Conservation (phyloP, 2,113 vertebrate genomes). For the Formicarius rufipectus region DNA sequence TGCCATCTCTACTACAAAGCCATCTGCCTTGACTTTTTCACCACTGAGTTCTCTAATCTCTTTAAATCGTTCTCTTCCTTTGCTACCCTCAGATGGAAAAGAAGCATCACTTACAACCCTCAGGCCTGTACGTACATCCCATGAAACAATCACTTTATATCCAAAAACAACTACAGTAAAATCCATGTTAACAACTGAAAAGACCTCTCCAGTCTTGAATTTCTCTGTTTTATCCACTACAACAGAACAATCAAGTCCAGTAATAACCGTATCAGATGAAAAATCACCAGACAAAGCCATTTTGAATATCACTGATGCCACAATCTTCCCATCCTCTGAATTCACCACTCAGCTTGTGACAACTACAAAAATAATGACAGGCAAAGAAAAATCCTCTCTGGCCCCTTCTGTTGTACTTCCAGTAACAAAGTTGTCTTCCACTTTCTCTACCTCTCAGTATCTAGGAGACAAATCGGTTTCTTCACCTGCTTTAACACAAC, state of each 20-base stretch:
- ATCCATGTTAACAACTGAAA: not conserved
- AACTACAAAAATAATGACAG: not conserved
- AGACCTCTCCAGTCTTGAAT: not conserved
- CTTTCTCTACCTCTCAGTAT: not conserved
- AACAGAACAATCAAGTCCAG: not conserved
- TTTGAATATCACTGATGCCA: conserved; percentile 8
- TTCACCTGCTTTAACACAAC: not conserved
- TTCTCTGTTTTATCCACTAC: not conserved
- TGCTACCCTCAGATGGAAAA: not conserved
- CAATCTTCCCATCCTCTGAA: not conserved
- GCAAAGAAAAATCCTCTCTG: not conserved
- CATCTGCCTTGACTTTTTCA: not conserved
- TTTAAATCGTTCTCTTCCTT: conserved; percentile 17
- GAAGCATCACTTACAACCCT: not conserved
- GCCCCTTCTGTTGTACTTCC: not conserved
- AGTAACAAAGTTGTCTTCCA: not conserved
- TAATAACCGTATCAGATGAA: not conserved
- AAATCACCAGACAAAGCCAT: not conserved
- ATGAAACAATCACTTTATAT: not conserved
- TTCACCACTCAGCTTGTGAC: not conserved
- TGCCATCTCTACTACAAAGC: not conserved
- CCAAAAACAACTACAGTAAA: not conserved
- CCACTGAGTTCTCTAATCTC: not conserved
- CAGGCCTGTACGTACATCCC: not conserved
- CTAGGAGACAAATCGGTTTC: not conserved